phyloP scores from a whole-genome alignment of 2,113 vertebrate species.

The Perca flavescens region DNA sequence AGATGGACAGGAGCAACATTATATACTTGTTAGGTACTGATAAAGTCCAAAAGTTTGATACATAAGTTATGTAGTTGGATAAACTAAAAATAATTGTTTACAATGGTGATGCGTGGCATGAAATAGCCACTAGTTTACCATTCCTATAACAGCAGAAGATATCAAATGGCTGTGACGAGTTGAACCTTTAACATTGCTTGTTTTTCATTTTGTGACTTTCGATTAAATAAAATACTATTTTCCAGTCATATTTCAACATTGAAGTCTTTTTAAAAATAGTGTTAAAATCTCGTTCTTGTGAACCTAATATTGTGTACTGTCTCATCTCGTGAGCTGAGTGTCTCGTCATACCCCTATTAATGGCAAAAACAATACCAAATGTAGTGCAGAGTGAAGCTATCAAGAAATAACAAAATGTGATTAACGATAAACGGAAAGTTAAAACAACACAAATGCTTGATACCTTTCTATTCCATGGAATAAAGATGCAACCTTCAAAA shows the following conservation, averaged over 20 bases:
- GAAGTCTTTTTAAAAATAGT: too few species aligned
- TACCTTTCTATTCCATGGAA: slow-evolving; percentile 99
- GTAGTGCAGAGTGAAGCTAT: background rate
- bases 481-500: slow-evolving; percentile 97
- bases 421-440: slow-evolving; percentile 1
- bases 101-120: background rate
- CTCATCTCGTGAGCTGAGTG: too few species aligned
- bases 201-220: too few species aligned
- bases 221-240: too few species aligned
- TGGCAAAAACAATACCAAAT: background rate
- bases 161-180: too few species aligned
- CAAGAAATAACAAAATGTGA: slow-evolving; percentile 13
- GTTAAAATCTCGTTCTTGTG: too few species aligned
- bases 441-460: slow-evolving; percentile 63
- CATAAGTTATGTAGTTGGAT: background rate
- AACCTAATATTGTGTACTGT: too few species aligned
- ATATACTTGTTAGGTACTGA: background rate
- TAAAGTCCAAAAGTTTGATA: background rate
- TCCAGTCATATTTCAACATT: too few species aligned
- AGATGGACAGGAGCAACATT: slow-evolving; percentile 16
- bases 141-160: background rate
- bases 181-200: too few species aligned
- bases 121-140: background rate
- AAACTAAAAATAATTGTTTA: background rate
- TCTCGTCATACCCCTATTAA: background rate